Base-by-base conservation (phyloP, 2,888 invertebrate species). In the Sesia apiformis region DNA sequence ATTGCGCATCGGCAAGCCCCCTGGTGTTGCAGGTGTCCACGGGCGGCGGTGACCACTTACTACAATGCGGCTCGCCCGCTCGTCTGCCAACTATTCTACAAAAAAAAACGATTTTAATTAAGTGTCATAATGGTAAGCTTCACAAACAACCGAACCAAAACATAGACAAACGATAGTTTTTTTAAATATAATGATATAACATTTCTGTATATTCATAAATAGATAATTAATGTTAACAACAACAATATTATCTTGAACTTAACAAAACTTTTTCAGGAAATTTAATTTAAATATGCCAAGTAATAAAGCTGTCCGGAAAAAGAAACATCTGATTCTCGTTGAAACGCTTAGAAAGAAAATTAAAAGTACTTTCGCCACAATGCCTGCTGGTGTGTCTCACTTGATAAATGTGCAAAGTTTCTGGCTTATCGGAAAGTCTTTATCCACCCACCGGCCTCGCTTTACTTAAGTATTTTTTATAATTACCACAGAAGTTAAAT, bases 391-490 rank as follows among this genome's bases (percentile, higher is more conserved):
- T 58, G 61, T 58, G 61, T 64, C 59, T 58, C 41, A 56, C 60
- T 60, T 71, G 66, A 74, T 68, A 69, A 75, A 72, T 66, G 66
- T 56, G 63, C 58, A 57, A 69, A 75, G 57, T 70, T 73, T 63
- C 64, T 58, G 60, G 56, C 65, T 74, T 75, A 72, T 72, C 74
- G 38, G n/a, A 52, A 50, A 46, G 49, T 55, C 39, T 54, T 57
- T 56, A 56, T 54, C 52, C 52, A 57, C 53, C 52, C 46, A 23
- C n/a, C 46, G 46, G 46, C 46, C 46, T 46, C 49, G 50, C 41
- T 60, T 56, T 52, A 51, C 53, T 53, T 49, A 62, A 66, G 64
- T 63, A 67, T 46, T 70, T 70, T 67, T 69, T 69, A 61, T 71
- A 69, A 72, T 72, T 66, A 67, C 60, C 61, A 52, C 38, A 57